Conservation (phyloP, 30 jellyfish, hydroid and myxozoan genomes). For the Morbakka virulenta region DNA sequence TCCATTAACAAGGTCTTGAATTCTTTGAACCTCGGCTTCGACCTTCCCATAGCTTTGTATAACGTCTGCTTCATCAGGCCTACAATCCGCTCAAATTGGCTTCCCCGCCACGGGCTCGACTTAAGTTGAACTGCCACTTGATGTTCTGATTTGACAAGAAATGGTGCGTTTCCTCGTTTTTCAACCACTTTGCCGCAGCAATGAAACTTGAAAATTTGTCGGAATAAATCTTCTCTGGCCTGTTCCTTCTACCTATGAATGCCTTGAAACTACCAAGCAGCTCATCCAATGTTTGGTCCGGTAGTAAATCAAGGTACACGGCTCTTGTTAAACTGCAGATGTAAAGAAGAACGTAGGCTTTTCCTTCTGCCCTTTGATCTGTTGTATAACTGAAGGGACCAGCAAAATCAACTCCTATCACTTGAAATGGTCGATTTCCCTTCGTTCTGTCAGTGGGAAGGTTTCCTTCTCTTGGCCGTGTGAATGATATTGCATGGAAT, state of each 20-base stretch:
- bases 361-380: conserved; percentile 13
- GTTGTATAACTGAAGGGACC: conserved; percentile 35
- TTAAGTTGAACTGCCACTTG: no score
- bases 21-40: conserved; percentile 26
- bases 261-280: conserved; percentile 46
- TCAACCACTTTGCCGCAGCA: conserved; percentile 56
- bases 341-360: conserved; percentile 66
- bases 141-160: no score
- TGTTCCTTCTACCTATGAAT: conserved; percentile 48
- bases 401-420: no score
- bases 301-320: no score
- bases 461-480: no score
- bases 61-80: no score
- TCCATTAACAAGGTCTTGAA: no score
- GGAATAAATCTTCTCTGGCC: conserved; percentile 59
- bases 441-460: conserved; percentile 50
- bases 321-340: no score
- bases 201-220: conserved; percentile 49
- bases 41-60: conserved; percentile 41
- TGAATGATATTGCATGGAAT: conserved; percentile 40
- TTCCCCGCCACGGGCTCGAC: conserved; percentile 83
- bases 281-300: conserved; percentile 24
- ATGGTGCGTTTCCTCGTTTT: conserved; percentile 39
- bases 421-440: no score
- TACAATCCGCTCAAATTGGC: conserved; percentile 71